Evolutionary conservation across 2,113 vertebrate species (phyloP).

Genomic region (Rhinichthys klamathensis): DNA sequence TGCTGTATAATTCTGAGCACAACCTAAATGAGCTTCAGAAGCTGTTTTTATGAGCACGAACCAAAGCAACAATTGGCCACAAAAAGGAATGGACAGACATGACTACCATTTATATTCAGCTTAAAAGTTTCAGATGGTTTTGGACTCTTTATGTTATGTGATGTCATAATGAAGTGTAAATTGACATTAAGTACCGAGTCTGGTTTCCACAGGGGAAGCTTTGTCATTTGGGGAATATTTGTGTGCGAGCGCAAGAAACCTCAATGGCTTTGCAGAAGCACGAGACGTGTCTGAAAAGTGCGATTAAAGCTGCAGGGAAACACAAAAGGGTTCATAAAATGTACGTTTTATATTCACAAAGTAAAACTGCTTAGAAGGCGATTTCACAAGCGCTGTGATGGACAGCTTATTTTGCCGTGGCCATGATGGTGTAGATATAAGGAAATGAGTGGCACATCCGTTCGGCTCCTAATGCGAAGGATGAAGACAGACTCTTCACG

Average conservation of each 20-base stretch:
- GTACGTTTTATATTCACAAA: background rate
- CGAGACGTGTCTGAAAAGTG: slow-evolving; percentile 1
- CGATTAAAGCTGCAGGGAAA: background rate
- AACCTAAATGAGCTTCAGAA: background rate
- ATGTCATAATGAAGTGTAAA: slow-evolving; percentile 45
- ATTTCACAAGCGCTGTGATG: background rate
- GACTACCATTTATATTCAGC: background rate
- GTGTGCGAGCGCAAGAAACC: background rate
- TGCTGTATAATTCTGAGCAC: slow-evolving; percentile 8
- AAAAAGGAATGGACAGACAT: background rate
- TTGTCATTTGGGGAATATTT: slow-evolving; percentile 28
- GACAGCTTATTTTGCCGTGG: background rate
- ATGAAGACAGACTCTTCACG: slow-evolving; percentile 81
- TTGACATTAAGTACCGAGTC: background rate
- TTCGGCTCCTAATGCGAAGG: slow-evolving; percentile 80
- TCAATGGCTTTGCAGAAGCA: background rate
- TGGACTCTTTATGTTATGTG: background rate
- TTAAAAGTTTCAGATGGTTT: slow-evolving; percentile 18
- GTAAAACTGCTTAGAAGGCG: background rate
- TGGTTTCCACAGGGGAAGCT: background rate
- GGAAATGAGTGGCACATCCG: slow-evolving; percentile 50
- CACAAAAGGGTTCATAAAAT: background rate
- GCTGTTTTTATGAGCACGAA: background rate
- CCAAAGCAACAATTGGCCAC: slow-evolving; percentile 6
- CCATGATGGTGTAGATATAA: slow-evolving; percentile 1